phyloP scores from a whole-genome alignment of 1,140 invertebrate species.

The Mizuhopecten yessoensis region DNA sequence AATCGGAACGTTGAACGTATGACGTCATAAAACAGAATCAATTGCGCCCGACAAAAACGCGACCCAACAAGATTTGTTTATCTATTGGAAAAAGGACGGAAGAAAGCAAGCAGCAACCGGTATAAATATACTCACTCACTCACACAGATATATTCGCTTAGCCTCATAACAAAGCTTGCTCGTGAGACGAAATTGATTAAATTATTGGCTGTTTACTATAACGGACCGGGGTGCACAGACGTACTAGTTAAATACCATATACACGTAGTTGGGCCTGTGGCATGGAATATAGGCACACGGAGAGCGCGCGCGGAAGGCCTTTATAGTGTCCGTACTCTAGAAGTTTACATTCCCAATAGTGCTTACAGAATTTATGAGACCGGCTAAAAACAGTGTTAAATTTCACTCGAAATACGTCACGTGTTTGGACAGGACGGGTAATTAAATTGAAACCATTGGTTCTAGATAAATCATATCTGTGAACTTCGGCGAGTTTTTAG shows the following conservation, averaged over 20 bases:
- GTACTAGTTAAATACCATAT: neutral
- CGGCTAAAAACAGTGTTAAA: neutral
- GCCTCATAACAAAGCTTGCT: constrained; percentile 17
- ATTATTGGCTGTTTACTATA: neutral
- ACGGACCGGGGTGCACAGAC: constrained; percentile 10
- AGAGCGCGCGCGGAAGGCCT: neutral
- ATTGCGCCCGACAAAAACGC: neutral
- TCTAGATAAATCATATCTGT: too few relatives aligned
- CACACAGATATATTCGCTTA: neutral
- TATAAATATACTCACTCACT: neutral
- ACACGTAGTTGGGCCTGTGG: neutral
- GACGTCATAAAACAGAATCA: neutral
- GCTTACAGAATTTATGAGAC: neutral
- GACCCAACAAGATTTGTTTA: neutral
- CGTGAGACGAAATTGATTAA: constrained; percentile 24
- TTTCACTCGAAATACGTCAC: neutral
- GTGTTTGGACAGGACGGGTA: too few relatives aligned
- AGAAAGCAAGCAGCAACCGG: neutral
- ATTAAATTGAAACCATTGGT: too few relatives aligned
- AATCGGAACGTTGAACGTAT: neutral
- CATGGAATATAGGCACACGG: neutral
- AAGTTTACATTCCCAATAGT: neutral
- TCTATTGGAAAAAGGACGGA: neutral
- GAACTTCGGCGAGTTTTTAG: too few relatives aligned
- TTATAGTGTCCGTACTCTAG: neutral